phyloP scores from a whole-genome alignment of 2,113 vertebrate genomes.

The Ranitomeya imitator region DNA sequence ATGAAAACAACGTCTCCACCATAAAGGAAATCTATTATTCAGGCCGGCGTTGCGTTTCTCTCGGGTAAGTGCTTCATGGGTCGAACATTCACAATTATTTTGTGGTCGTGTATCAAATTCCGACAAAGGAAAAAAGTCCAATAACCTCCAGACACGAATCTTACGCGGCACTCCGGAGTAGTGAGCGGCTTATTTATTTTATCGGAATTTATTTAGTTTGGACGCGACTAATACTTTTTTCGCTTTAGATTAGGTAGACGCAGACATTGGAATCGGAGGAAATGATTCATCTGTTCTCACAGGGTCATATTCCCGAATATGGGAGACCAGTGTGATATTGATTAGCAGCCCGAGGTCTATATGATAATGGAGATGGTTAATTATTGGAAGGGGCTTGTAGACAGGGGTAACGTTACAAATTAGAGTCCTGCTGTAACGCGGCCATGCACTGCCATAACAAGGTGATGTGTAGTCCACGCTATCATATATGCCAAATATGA shows the following conservation, averaged over 20 bases:
- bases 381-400: background rate
- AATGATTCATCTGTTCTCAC: background rate
- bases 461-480: too few relatives aligned
- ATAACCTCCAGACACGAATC: slow-evolving; percentile 10
- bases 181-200: slow-evolving; percentile 35
- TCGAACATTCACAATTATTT: slow-evolving; percentile 29
- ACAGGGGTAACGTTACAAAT: background rate
- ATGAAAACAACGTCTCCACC: slow-evolving; percentile 53
- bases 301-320: background rate
- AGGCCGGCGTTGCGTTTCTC: slow-evolving; percentile 40
- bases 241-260: background rate
- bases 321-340: background rate
- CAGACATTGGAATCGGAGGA: background rate
- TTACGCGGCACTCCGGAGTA: slow-evolving; percentile 21
- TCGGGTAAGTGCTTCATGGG: slow-evolving; percentile 20
- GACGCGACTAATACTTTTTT: slow-evolving; percentile 7
- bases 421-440: background rate
- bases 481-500: too few relatives aligned
- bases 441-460: background rate
- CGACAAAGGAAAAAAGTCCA: slow-evolving; percentile 20
- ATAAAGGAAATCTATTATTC: slow-evolving; percentile 41
- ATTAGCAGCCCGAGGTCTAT: background rate
- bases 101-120: slow-evolving; percentile 12
- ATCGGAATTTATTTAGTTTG: slow-evolving; percentile 25
- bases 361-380: background rate